Percentiles rank a stretch among this genome's conserved stretches.
phyloP scores from a whole-genome alignment of 2,797 vertebrate species.

The Chlorospingus flavigularis region DNA sequence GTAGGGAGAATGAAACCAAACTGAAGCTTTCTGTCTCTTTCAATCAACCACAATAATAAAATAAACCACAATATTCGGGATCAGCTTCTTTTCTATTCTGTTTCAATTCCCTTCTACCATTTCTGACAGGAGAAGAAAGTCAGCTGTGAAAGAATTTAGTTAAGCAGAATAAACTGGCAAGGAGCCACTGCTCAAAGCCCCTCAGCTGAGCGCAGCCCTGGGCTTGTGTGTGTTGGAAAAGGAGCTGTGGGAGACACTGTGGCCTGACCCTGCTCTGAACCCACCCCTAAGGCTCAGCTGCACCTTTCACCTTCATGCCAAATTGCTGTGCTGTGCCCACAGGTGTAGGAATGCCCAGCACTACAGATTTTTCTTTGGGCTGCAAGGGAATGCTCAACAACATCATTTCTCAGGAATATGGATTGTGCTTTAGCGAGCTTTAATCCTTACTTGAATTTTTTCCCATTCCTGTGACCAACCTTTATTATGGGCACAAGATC shows the following conservation, averaged over 20 bases:
- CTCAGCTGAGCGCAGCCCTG: neutral
- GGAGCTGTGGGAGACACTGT: rapidly evolving
- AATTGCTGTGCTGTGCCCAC: neutral
- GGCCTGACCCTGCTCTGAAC: neutral
- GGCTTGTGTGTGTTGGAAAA: neutral
- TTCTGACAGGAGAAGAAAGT: neutral
- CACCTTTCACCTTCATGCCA: neutral
- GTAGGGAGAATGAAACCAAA: neutral
- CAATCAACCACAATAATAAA: neutral
- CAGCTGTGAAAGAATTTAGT: neutral
- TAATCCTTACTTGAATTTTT: neutral
- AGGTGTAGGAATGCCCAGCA: neutral
- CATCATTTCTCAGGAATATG: neutral
- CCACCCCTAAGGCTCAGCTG: neutral
- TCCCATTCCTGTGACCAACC: neutral
- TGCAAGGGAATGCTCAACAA: neutral
- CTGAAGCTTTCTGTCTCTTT: neutral
- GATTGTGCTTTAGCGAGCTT: neutral
- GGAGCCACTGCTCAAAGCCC: neutral
- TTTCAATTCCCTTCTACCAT: neutral
- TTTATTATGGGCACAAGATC: neutral
- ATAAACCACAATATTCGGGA: neutral
- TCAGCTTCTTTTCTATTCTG: neutral
- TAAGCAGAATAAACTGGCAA: neutral
- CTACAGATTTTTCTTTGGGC: neutral